Conservation (phyloP, 1,140 invertebrate species). For the Mamestra configurata region DNA sequence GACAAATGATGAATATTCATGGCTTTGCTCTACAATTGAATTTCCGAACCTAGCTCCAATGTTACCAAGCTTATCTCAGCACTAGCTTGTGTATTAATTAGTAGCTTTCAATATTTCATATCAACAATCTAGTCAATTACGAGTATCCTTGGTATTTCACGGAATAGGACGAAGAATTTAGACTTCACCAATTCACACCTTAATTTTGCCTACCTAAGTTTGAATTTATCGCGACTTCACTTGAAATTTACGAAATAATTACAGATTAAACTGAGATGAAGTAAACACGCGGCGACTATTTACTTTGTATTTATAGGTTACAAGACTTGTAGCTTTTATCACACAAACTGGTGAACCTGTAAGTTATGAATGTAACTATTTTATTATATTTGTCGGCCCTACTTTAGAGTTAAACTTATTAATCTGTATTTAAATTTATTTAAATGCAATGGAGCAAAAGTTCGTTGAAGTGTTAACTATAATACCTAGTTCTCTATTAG, state of each 20-base stretch:
- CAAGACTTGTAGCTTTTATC: background rate
- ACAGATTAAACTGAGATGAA: background rate
- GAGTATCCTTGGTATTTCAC: conserved; percentile 43
- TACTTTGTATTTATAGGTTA: background rate
- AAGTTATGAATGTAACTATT: no score
- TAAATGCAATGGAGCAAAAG: no score
- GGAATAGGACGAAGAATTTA: conserved; percentile 9
- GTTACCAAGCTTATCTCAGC: no score
- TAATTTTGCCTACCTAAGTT: conserved; percentile 21
- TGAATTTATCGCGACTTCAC: background rate
- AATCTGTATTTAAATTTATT: no score
- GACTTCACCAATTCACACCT: conserved; percentile 15
- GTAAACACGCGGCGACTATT: background rate
- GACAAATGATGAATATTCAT: no score
- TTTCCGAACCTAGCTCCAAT: no score
- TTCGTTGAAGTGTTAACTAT: no score
- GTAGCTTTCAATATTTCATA: background rate
- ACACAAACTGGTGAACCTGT: no score
- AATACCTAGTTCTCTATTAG: no score
- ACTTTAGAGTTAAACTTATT: no score
- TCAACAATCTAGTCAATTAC: background rate
- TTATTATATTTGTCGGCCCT: no score
- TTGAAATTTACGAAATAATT: background rate
- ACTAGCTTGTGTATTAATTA: background rate
- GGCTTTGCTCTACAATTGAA: no score